A percentile compares a stretch with the other conserved stretches of the same genome.
Evolutionary conservation across 2,113 vertebrate species (phyloP).

Genomic region (Otus sunia): DNA sequence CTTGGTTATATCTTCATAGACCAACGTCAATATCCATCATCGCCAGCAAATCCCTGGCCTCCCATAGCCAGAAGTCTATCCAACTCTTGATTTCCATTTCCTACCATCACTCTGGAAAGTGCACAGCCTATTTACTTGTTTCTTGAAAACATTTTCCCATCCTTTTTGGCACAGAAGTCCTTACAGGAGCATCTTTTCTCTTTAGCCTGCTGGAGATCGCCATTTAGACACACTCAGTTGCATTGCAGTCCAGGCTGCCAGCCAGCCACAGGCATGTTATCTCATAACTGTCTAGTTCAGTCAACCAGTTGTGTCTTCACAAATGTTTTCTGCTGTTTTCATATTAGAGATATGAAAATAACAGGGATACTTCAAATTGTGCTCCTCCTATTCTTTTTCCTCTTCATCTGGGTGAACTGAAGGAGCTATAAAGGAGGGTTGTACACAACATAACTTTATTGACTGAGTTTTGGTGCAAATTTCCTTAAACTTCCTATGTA

Average conservation of each 20-base stretch:
- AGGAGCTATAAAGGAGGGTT: not conserved
- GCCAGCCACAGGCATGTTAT: constrained; percentile 14
- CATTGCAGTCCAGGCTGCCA: not conserved
- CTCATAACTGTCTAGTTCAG: not conserved
- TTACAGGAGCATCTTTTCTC: not conserved
- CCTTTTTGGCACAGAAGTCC: not conserved
- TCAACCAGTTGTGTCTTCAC: not conserved
- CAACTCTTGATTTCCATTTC: not conserved
- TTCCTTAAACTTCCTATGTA: not conserved
- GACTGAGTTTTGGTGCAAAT: not conserved
- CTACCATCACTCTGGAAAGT: not conserved
- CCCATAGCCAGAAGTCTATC: not conserved
- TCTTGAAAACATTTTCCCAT: not conserved
- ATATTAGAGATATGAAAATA: not conserved
- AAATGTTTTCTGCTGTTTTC: not conserved
- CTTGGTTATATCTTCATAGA: not conserved
- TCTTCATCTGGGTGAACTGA: not conserved
- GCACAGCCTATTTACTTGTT: not conserved
- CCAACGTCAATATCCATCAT: too few relatives aligned
- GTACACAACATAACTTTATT: not conserved
- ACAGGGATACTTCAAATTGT: not conserved
- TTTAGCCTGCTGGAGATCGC: constrained; percentile 11
- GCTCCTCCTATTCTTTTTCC: not conserved
- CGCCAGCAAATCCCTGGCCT: accelerated
- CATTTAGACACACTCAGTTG: not conserved